These are phyloP conservation scores for Monomorium pharaonis DNA, from an alignment of 1,140 invertebrate genomes.

Conservation along the genomic window DNA sequence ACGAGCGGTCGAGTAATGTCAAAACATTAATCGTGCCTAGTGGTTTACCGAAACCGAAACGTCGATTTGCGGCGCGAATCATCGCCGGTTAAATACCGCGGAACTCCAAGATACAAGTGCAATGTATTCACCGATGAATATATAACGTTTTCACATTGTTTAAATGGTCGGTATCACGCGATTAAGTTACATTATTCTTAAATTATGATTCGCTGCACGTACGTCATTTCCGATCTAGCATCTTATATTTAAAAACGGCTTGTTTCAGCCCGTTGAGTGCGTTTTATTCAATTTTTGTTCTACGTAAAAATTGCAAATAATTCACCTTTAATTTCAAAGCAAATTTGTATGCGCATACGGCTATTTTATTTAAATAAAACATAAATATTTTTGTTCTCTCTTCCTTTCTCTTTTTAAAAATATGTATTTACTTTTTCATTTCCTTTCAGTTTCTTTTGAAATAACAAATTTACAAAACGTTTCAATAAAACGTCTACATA, in stretches of 20 bases:
- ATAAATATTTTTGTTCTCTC: background rate
- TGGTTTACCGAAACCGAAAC: slow-evolving; percentile 44
- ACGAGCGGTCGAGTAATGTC: slow-evolving; percentile 46
- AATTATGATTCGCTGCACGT: background rate
- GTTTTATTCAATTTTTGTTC: slow-evolving; percentile 5
- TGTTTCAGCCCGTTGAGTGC: background rate
- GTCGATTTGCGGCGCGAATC: slow-evolving; percentile 51
- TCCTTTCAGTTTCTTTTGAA: background rate
- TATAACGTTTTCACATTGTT: slow-evolving; percentile 1
- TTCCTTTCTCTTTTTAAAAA: background rate
- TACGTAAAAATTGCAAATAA: background rate
- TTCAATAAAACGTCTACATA: background rate
- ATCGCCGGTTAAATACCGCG: slow-evolving; percentile 27
- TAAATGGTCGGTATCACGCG: background rate
- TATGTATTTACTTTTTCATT: background rate
- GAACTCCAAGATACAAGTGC: slow-evolving; percentile 16
- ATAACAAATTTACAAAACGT: background rate
- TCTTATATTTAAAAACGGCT: too few species aligned
- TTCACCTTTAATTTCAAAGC: background rate
- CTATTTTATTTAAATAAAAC: background rate
- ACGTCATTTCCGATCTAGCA: background rate
- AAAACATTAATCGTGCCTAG: slow-evolving; percentile 51
- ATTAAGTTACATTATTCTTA: slow-evolving; percentile 37
- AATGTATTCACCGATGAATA: background rate
- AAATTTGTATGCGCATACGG: background rate